These are phyloP conservation scores for Chrysemys picta DNA, from an alignment of 2,113 vertebrate genomes.

Conservation along the genomic window DNA sequence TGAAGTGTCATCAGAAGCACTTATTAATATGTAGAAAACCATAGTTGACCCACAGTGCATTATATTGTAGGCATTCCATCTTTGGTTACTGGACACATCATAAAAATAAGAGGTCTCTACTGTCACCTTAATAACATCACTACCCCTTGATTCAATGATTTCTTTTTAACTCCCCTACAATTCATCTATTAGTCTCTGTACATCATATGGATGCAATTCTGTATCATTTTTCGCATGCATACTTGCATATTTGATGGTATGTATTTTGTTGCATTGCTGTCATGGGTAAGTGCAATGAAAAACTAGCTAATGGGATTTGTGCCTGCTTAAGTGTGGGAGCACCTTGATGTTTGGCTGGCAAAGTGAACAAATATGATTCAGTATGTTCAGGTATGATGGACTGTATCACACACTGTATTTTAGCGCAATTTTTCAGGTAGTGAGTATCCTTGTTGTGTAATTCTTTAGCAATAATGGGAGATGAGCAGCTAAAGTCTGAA, in stretches of 20 bases:
- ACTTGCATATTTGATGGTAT: background rate
- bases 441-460: background rate
- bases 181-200: background rate
- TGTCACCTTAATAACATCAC: background rate
- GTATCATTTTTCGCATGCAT: background rate
- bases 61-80: background rate
- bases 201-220: background rate
- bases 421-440: background rate
- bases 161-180: background rate
- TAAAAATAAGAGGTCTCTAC: background rate
- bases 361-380: background rate
- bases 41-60: background rate
- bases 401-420: background rate
- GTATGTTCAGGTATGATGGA: rapidly evolving
- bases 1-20: background rate
- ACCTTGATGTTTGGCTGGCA: background rate
- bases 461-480: rapidly evolving
- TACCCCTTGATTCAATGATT: background rate
- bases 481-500: background rate
- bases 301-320: background rate
- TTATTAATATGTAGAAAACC: background rate
- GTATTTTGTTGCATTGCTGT: background rate
- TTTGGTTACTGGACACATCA: background rate
- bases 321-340: background rate
- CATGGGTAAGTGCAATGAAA: background rate